Percentiles rank a stretch among this genome's conserved stretches.
Conservation (phyloP, 2,113 vertebrate species). For the Willisornis vidua region DNA sequence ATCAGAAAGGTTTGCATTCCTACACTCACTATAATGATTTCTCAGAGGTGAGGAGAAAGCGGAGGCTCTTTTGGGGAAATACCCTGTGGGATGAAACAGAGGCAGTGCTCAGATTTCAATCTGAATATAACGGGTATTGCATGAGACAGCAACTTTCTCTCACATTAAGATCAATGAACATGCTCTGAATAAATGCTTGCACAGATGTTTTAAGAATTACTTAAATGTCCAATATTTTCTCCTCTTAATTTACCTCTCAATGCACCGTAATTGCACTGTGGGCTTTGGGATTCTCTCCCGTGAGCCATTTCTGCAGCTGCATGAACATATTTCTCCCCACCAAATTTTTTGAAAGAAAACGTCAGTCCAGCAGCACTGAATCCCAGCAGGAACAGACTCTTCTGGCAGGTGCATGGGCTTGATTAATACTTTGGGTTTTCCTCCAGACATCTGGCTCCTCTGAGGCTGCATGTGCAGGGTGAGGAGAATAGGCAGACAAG, state of each 20-base stretch:
- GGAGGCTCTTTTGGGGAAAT: conserved; percentile 13
- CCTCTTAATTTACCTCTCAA: conserved; percentile 8
- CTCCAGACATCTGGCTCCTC: conserved; percentile 55
- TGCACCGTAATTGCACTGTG: not conserved
- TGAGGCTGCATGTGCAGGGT: not conserved
- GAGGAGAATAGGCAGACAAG: not conserved
- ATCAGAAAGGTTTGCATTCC: not conserved
- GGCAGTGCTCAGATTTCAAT: conserved; percentile 29
- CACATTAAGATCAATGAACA: conserved; percentile 3
- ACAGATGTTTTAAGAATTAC: conserved; percentile 4
- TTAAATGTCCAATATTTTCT: not conserved
- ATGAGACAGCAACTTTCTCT: conserved; percentile 61
- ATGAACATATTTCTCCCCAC: not conserved
- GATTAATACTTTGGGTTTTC: conserved; percentile 14
- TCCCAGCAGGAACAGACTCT: not conserved
- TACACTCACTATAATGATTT: not conserved
- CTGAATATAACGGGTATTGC: not conserved
- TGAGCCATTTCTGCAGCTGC: not conserved
- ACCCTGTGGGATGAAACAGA: conserved; percentile 17
- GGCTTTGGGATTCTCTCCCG: not conserved
- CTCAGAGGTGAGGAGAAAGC: not conserved
- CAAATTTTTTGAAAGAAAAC: not conserved
- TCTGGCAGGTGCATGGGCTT: not conserved
- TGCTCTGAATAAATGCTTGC: conserved; percentile 20
- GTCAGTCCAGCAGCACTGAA: not conserved